Evolutionary conservation across 2,113 vertebrate genomes (phyloP), one percentile per base, ranked within the genome.

Genomic region (Cairina moschata): DNA sequence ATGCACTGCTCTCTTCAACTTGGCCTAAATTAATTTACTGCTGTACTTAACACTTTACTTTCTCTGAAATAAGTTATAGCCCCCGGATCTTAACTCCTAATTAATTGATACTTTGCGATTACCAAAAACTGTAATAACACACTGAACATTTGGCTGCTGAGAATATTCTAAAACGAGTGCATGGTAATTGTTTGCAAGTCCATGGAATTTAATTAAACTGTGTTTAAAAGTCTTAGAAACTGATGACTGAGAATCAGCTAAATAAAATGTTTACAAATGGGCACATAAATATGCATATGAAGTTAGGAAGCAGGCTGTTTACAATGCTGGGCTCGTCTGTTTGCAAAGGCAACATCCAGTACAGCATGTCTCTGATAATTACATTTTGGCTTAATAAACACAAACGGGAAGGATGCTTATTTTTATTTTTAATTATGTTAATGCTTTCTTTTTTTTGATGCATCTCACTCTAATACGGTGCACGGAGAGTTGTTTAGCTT

Each of bases 361-460:
- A 92, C 55, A 89, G 54, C 81, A 18, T 86, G 84, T 77, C 80
- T 91, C 67, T 77, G 91, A 83, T 96, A 96, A 97, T 97, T 95
- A 87, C 34, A 83, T 96, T 95, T 96, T 72, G 65, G 73, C 78
- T 97, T 97, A 77, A 88, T 95, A 94, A 96, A 96, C 80, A 90
- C n/a, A 89, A 94, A 76, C 56, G 36, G 68, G 46, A 89, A 11
- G 40, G 54, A 56, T 92, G 60, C 75, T 91, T 93, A 81, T 91
- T 96, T 96, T 93, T 89, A 92, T 90, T 96, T 96, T 93, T 89
- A 92, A 92, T 96, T 93, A 92, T 71, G 81, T 72, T 96, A 93
- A 94, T 84, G 74, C 8, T 80, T 79, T 66, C 9, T 42, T 81
- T 91, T 76, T 46, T 78, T 59, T 92, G 31, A 78, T 55, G 68